phyloP scores from a whole-genome alignment of 1,140 invertebrate species.

The Brachionus plicatilis region DNA sequence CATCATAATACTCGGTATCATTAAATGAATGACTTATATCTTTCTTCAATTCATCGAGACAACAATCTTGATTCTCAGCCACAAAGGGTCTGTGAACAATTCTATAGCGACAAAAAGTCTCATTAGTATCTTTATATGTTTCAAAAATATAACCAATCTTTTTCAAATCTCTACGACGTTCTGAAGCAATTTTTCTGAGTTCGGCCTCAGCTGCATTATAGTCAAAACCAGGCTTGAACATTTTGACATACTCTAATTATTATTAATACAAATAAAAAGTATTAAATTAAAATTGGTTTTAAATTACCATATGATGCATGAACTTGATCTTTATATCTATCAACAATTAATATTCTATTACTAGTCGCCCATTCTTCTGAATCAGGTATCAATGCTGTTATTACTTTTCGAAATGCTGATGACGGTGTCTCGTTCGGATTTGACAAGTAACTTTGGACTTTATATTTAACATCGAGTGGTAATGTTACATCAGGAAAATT shows the following conservation, averaged over 20 bases:
- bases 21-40: neutral
- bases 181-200: neutral
- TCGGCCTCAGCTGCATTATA: neutral
- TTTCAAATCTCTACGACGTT: constrained; percentile 8
- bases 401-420: constrained; percentile 5
- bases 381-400: constrained; percentile 11
- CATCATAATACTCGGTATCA: neutral
- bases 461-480: neutral
- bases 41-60: neutral
- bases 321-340: constrained; percentile 1
- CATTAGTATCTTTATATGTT: neutral
- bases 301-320: constrained; percentile 20
- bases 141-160: constrained; percentile 6
- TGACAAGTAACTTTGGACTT: constrained; percentile 13
- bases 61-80: neutral
- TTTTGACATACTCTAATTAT: constrained; percentile 21
- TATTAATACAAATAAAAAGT: neutral
- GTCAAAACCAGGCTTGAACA: neutral
- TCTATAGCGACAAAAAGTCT: constrained; percentile 6
- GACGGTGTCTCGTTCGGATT: constrained; percentile 7
- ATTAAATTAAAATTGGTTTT: neutral
- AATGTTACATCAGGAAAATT: neutral
- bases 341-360: constrained; percentile 4
- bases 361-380: constrained; percentile 20
- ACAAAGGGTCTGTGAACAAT: neutral